Percentiles rank a stretch among this genome's conserved stretches.
Evolutionary conservation across 2,797 vertebrate genomes (phyloP).

Genomic region (Etheostoma nigrum): DNA sequence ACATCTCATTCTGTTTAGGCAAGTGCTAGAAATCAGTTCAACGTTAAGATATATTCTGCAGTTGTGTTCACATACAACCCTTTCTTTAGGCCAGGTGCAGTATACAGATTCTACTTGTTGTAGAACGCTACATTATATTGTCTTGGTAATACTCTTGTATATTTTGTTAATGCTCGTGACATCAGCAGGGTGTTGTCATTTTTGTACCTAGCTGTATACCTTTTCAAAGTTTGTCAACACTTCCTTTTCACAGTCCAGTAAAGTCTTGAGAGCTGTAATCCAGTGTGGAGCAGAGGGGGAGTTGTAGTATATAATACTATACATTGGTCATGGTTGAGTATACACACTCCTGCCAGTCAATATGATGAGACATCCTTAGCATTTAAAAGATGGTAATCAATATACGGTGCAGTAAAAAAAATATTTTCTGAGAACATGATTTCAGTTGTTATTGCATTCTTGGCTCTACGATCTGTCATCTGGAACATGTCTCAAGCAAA

Average conservation of each 20-base stretch:
- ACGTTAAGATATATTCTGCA: not conserved
- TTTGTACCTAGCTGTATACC: not conserved
- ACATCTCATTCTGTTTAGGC: not conserved
- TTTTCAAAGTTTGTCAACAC: not conserved
- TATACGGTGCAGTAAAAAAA: conserved; percentile 1
- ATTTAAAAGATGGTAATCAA: not conserved
- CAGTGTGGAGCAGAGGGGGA: not conserved
- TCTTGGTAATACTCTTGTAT: not conserved
- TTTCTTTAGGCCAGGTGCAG: conserved; percentile 1
- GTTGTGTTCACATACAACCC: conserved; percentile 3
- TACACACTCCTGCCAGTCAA: not conserved
- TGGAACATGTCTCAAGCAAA: conserved; percentile 60
- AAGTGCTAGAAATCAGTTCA: not conserved
- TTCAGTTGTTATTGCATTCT: conserved; percentile 50
- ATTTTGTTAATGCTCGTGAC: not conserved
- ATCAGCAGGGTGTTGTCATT: not conserved
- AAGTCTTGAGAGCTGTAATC: not conserved
- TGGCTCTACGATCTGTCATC: conserved; percentile 45
- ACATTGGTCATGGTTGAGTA: conserved; percentile 1
- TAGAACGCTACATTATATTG: not conserved
- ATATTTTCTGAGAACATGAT: conserved; percentile 27
- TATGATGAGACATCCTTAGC: not conserved
- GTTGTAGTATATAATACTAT: conserved; percentile 1
- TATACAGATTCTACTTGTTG: not conserved
- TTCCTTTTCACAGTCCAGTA: not conserved